These are phyloP conservation scores for Bambusicola thoracicus DNA, from an alignment of 2,113 vertebrate species.

Conservation along the genomic window DNA sequence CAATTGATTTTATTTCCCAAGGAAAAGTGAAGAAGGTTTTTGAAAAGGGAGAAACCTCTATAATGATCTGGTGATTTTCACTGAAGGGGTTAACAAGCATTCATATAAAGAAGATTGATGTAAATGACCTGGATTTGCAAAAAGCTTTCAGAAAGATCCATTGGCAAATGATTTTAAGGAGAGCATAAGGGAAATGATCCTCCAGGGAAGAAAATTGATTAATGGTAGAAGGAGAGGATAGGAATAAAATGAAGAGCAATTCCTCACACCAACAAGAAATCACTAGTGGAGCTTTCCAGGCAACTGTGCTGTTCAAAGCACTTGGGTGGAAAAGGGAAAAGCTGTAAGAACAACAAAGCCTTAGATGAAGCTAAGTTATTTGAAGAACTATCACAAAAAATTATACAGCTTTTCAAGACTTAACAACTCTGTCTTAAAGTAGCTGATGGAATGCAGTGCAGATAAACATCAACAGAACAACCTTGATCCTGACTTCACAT, in stretches of 20 bases:
- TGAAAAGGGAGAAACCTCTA: background rate
- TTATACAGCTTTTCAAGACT: background rate
- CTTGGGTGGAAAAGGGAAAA: background rate
- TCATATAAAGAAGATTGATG: background rate
- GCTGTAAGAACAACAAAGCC: background rate
- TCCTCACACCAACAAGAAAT: background rate
- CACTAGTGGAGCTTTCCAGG: background rate
- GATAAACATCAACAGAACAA: too few species aligned
- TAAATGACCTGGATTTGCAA: background rate
- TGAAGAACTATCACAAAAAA: background rate
- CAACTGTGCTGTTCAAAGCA: background rate
- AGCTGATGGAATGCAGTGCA: too few species aligned
- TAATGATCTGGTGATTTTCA: background rate
- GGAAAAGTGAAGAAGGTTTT: background rate
- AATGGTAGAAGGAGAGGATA: background rate
- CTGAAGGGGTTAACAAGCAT: background rate
- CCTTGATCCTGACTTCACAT: too few species aligned
- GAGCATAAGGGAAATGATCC: background rate
- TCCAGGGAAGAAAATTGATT: background rate
- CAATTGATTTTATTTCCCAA: background rate
- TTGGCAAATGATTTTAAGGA: background rate
- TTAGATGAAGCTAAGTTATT: background rate
- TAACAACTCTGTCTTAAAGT: background rate
- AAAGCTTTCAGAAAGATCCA: constrained; percentile 11
- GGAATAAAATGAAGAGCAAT: background rate